These are phyloP conservation scores for Procambarus virginalis DNA, from an alignment of 1,140 invertebrate genomes.

Conservation along the genomic window DNA sequence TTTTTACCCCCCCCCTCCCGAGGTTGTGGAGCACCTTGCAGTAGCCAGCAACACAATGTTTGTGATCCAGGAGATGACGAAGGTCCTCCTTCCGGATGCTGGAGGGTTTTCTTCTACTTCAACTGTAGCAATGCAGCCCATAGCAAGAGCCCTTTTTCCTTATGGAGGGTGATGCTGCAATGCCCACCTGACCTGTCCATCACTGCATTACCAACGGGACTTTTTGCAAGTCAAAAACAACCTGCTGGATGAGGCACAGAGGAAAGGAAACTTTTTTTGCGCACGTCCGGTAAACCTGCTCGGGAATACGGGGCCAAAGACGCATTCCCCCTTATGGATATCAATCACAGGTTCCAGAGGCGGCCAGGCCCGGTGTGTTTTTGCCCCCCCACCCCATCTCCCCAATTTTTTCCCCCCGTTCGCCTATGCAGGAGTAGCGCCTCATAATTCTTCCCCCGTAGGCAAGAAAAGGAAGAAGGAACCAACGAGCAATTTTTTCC, in stretches of 20 bases:
- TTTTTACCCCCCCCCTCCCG: neutral
- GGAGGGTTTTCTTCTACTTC: slow-evolving; percentile 32
- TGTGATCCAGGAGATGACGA: slow-evolving; percentile 28
- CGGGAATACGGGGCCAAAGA: neutral
- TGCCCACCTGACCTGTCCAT: slow-evolving; percentile 56
- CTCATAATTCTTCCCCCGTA: slow-evolving; percentile 26
- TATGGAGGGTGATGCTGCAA: neutral
- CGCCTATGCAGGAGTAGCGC: neutral
- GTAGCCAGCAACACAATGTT: slow-evolving; percentile 6
- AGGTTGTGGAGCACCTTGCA: slow-evolving; percentile 35
- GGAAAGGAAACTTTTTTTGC: slow-evolving; percentile 6
- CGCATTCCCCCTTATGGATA: slow-evolving; percentile 20
- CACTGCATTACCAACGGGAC: slow-evolving; percentile 26
- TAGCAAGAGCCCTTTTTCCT: neutral
- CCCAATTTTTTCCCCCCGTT: neutral
- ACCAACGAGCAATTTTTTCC: slow-evolving; percentile 6
- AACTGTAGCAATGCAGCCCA: slow-evolving; percentile 20
- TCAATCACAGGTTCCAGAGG: slow-evolving; percentile 45
- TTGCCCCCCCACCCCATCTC: neutral
- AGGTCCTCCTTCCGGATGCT: slow-evolving; percentile 17
- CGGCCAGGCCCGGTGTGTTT: slow-evolving; percentile 19
- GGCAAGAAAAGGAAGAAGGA: slow-evolving; percentile 48
- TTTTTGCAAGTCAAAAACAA: slow-evolving; percentile 55
- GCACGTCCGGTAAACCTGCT: slow-evolving; percentile 16
- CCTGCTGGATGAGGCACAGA: slow-evolving; percentile 46